Conservation (phyloP, 2,888 invertebrate species). For the Malachius bipustulatus region DNA sequence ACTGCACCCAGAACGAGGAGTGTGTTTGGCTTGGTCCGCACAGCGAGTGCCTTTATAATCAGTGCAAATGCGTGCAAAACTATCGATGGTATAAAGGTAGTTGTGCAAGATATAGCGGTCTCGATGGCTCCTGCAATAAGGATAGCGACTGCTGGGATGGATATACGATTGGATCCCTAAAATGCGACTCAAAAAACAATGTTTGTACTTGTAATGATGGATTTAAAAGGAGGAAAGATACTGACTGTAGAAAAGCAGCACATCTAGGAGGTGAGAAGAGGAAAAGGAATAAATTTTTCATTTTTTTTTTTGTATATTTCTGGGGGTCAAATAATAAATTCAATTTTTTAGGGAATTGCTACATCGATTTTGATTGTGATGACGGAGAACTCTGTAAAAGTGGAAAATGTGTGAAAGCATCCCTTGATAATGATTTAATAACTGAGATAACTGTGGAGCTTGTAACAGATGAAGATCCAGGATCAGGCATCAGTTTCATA, state of each 20-base stretch:
- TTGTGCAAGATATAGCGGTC: conserved; percentile 11
- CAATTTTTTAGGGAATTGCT: conserved; percentile 5
- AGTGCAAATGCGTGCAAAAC: conserved; percentile 17
- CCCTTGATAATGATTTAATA: too few species aligned
- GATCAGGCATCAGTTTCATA: too few species aligned
- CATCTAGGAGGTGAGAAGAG: conserved; percentile 6
- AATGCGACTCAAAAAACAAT: conserved; percentile 11
- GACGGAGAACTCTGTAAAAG: not conserved
- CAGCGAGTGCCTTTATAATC: conserved; percentile 11
- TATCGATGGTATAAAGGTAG: conserved; percentile 16
- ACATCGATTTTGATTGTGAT: conserved; percentile 7
- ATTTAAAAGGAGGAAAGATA: conserved; percentile 17
- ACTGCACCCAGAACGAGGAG: conserved; percentile 17
- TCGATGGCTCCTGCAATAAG: conserved; percentile 14
- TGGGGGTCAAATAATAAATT: not conserved
- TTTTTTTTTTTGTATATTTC: not conserved
- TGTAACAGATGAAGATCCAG: too few species aligned
- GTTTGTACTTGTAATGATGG: conserved; percentile 19
- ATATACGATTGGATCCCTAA: conserved; percentile 16
- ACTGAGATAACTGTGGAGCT: too few species aligned
- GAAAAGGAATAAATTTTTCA: too few species aligned
- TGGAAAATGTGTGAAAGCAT: too few species aligned
- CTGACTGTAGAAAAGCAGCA: conserved; percentile 18
- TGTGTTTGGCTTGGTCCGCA: conserved; percentile 17
- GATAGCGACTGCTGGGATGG: conserved; percentile 21